Conservation (phyloP, 2,888 invertebrate genomes). For the Nemapogon koenigi region DNA sequence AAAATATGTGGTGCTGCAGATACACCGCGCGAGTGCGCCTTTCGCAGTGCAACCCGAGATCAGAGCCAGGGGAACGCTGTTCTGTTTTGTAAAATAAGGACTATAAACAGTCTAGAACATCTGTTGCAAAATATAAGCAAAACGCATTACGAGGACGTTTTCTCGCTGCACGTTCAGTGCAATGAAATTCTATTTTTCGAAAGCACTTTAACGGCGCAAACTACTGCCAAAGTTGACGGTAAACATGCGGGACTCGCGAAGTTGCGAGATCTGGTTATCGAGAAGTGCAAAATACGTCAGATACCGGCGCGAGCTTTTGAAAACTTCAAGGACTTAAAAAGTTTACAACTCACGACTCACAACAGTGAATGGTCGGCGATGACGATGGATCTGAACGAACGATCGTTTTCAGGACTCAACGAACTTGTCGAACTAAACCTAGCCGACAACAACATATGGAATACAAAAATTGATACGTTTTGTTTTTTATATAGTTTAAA, state of each 20-base stretch:
- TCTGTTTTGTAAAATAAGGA: constrained; percentile 74
- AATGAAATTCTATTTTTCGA: constrained; percentile 78
- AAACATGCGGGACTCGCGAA: constrained; percentile 63
- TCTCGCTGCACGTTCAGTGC: constrained; percentile 73
- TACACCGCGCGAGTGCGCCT: constrained; percentile 74
- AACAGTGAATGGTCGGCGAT: constrained; percentile 83
- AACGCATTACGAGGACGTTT: constrained; percentile 69
- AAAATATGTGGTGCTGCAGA: constrained; percentile 46
- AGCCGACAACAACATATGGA: constrained; percentile 80
- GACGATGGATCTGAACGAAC: constrained; percentile 75
- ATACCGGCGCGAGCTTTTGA: constrained; percentile 74
- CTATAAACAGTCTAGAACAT: constrained; percentile 72
- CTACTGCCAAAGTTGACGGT: constrained; percentile 37
- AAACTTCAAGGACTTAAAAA: constrained; percentile 70
- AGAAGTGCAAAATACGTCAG: constrained; percentile 79
- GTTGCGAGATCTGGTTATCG: constrained; percentile 73
- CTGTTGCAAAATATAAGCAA: constrained; percentile 73
- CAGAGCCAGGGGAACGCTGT: constrained; percentile 61
- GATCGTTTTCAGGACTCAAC: constrained; percentile 72
- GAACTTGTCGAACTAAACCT: constrained; percentile 73
- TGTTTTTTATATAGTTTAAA: constrained; percentile 75
- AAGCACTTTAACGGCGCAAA: constrained; percentile 67
- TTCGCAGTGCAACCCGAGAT: constrained; percentile 65
- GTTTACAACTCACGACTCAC: constrained; percentile 73
- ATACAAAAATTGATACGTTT: constrained; percentile 72